Percentiles rank a stretch among this genome's conserved stretches.
Evolutionary conservation across 2,797 vertebrate species (phyloP).

Genomic region (Phaenicophaeus curvirostris): DNA sequence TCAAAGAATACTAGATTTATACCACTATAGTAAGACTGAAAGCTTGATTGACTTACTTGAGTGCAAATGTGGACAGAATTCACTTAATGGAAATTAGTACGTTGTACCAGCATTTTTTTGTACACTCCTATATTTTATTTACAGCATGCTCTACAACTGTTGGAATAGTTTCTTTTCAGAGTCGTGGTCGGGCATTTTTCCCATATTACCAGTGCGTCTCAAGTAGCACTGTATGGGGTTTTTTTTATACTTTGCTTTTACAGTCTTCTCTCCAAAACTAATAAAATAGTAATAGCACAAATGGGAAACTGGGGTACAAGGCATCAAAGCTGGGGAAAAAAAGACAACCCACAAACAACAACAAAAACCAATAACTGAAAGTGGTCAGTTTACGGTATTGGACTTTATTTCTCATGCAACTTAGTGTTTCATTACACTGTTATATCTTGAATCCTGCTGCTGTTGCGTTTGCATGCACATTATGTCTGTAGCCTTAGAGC

Average conservation of each 20-base stretch:
- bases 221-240: not conserved
- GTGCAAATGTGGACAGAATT: not conserved
- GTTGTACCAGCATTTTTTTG: not conserved
- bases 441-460: not conserved
- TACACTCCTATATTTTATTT: not conserved
- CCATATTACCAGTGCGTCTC: not conserved
- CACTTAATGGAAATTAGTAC: not conserved
- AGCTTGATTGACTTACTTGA: not conserved
- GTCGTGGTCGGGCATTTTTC: not conserved
- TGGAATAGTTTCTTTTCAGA: not conserved
- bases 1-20: not conserved
- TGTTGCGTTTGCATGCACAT: not conserved
- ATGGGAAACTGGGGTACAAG: not conserved
- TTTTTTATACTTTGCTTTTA: not conserved
- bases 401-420: not conserved
- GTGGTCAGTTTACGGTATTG: not conserved
- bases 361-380: not conserved
- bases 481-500: not conserved
- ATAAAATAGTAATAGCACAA: not conserved
- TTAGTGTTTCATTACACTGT: not conserved
- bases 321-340: not conserved
- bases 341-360: not conserved
- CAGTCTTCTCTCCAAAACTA: not conserved
- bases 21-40: not conserved
- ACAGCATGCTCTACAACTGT: rapidly evolving